Percentiles rank a stretch among this genome's conserved stretches.
Conservation (phyloP, 2,797 vertebrate species). For the Malacoctenus gilli region DNA sequence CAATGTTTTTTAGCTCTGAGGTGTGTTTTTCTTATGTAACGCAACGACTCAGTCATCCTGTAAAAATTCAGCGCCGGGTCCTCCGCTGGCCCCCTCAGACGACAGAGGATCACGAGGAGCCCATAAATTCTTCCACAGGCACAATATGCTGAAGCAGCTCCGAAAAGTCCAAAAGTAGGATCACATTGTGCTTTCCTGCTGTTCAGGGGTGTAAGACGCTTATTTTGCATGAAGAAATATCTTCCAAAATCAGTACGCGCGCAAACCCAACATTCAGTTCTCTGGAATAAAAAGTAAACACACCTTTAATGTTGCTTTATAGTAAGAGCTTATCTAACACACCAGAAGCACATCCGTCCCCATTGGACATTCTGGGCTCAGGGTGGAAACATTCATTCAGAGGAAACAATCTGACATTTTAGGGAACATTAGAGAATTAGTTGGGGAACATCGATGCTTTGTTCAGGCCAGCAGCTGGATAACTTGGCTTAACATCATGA, state of each 20-base stretch:
- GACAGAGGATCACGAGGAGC: slow-evolving; percentile 14
- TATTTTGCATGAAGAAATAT: too few species aligned
- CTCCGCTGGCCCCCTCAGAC: slow-evolving; percentile 8
- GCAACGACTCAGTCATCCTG: slow-evolving; percentile 35
- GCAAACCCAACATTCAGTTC: too few species aligned
- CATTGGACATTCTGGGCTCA: not conserved
- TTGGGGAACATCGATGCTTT: too few species aligned
- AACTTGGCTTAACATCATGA: not conserved
- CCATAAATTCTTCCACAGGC: slow-evolving; percentile 25
- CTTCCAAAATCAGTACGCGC: too few species aligned
- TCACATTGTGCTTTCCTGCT: too few species aligned
- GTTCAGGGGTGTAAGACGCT: too few species aligned
- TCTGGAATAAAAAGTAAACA: too few species aligned
- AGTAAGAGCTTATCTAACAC: too few species aligned
- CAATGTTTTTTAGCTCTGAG: slow-evolving; percentile 46
- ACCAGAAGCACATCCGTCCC: too few species aligned
- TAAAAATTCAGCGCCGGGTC: slow-evolving; percentile 25
- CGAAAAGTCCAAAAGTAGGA: too few species aligned
- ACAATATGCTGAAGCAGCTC: too few species aligned
- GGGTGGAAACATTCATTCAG: not conserved
- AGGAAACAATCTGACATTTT: not conserved
- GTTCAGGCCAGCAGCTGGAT: not conserved
- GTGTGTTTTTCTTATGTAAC: slow-evolving; percentile 61
- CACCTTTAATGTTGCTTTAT: too few species aligned
- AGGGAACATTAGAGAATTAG: not conserved